Percentiles rank a stretch among this genome's conserved stretches.
Conservation (phyloP, 2,888 invertebrate species). For the Leucozona laternaria region DNA sequence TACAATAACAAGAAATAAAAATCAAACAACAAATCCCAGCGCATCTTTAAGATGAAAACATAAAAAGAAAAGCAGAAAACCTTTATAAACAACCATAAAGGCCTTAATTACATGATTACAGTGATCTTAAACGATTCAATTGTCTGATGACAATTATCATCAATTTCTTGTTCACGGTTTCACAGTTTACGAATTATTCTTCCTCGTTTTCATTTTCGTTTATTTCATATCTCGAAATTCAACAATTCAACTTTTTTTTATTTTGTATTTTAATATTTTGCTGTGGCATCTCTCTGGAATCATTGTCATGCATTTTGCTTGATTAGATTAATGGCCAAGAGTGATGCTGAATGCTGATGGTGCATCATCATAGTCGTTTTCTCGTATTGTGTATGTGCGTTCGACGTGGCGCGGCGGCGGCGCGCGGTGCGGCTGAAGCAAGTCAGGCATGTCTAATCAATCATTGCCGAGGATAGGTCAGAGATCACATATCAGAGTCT, state of each 20-base stretch:
- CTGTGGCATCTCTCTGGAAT: conserved; percentile 47
- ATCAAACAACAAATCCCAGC: conserved; percentile 6
- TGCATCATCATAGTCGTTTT: neutral
- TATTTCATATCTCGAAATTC: neutral
- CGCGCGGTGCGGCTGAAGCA: neutral
- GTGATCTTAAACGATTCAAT: conserved; percentile 67
- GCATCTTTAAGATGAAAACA: conserved; percentile 10
- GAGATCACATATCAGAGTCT: conserved; percentile 57
- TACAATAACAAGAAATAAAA: neutral
- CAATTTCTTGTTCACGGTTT: conserved; percentile 70
- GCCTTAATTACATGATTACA: conserved; percentile 64
- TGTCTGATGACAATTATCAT: conserved; percentile 68
- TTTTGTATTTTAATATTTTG: conserved; percentile 1
- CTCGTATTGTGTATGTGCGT: neutral
- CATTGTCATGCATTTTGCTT: conserved; percentile 71
- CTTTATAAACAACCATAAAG: conserved; percentile 19
- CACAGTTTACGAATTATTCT: conserved; percentile 52
- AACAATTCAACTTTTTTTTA: neutral
- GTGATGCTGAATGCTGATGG: too few species aligned
- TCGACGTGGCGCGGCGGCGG: too few species aligned
- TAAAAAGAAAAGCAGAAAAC: conserved; percentile 5
- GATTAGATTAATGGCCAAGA: conserved; percentile 65
- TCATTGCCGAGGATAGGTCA: conserved; percentile 57
- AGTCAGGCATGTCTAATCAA: conserved; percentile 50
- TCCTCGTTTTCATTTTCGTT: conserved; percentile 10